Conservation (phyloP, 2,113 vertebrate species). For the Urocitellus parryii region DNA sequence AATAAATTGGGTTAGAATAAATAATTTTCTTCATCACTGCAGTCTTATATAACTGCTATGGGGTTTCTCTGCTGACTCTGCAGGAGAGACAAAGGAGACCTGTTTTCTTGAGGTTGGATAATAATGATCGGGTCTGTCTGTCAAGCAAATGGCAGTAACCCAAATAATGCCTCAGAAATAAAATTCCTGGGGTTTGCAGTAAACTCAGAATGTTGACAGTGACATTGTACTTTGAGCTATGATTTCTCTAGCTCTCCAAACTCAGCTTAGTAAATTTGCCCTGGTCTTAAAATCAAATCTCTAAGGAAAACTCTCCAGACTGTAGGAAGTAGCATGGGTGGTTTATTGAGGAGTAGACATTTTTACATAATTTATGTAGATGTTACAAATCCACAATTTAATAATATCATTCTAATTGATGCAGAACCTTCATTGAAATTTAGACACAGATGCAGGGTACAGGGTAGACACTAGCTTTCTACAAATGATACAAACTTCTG, state of each 20-base stretch:
- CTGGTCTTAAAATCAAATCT: background rate
- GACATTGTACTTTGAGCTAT: background rate
- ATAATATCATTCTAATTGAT: background rate
- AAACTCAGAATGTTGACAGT: background rate
- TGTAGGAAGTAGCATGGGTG: background rate
- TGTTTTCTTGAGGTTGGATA: conserved; percentile 11
- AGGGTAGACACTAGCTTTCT: background rate
- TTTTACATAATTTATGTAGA: conserved; percentile 36
- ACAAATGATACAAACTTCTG: background rate
- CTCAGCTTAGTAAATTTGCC: background rate
- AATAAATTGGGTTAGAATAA: conserved; percentile 90
- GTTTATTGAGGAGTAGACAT: conserved; percentile 3
- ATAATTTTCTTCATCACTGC: conserved; percentile 91
- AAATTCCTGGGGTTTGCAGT: background rate
- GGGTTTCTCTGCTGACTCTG: conserved; percentile 92
- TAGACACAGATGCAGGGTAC: background rate
- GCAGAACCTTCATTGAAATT: background rate
- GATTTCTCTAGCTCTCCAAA: conserved; percentile 9
- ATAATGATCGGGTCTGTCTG: background rate
- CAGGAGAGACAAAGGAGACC: conserved; percentile 59
- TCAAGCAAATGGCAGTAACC: background rate
- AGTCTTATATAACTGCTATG: conserved; percentile 92
- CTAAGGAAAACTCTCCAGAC: background rate
- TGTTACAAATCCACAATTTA: background rate
- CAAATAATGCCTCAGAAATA: background rate